Evolutionary conservation across 1,140 invertebrate species (phyloP).

Genomic region (Thrips palmi): DNA sequence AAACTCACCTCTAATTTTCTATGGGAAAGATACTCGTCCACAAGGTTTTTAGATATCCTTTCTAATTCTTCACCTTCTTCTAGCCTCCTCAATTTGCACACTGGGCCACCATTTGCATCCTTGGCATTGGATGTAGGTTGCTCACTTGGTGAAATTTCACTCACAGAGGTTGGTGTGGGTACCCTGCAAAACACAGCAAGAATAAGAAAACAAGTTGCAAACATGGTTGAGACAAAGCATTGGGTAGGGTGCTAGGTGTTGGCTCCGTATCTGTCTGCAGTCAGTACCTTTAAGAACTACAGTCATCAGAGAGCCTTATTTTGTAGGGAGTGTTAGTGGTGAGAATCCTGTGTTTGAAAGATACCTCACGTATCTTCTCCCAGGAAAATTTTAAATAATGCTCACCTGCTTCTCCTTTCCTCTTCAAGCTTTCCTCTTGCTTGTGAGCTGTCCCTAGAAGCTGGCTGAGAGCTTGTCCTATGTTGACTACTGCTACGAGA

Average conservation of each 20-base stretch:
- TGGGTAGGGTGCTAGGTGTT: too few relatives aligned
- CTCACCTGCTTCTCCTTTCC: background rate
- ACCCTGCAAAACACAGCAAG: too few relatives aligned
- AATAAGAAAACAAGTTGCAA: too few relatives aligned
- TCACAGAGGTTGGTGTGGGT: too few relatives aligned
- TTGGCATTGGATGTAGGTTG: too few relatives aligned
- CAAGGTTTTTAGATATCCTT: background rate
- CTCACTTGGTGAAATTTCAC: too few relatives aligned
- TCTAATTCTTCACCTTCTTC: background rate
- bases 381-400: background rate
- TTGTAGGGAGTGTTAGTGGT: background rate
- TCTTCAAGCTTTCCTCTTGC: background rate
- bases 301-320: too few relatives aligned
- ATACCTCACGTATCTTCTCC: background rate
- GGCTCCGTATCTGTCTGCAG: too few relatives aligned
- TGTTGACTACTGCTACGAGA: background rate
- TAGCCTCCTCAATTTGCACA: background rate
- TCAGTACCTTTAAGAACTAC: too few relatives aligned
- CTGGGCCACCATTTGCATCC: too few relatives aligned
- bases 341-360: background rate
- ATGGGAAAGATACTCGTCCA: background rate
- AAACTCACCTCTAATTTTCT: background rate
- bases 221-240: too few relatives aligned
- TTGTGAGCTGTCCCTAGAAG: background rate
- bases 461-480: background rate